Percentiles rank a stretch among this genome's conserved stretches.
Evolutionary conservation across 2,888 invertebrate genomes (phyloP).

Genomic region (Harpalus rubripes): DNA sequence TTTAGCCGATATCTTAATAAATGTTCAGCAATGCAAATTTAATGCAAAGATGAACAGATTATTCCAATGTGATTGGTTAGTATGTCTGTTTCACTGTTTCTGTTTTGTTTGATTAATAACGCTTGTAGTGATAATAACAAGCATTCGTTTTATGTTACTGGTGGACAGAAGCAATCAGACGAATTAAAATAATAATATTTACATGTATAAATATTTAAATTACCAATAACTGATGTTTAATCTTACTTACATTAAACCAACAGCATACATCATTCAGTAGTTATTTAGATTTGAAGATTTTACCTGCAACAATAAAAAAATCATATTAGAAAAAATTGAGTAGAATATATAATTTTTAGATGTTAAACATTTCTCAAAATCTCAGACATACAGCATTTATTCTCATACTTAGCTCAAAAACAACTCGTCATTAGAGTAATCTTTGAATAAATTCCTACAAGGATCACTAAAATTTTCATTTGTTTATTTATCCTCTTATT

Average conservation of each 20-base stretch:
- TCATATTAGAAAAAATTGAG: neutral
- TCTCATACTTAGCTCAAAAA: too few species aligned
- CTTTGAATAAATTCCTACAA: too few species aligned
- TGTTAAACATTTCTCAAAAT: too few species aligned
- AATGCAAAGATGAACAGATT: conserved; percentile 43
- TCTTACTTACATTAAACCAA: neutral
- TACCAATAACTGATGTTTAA: neutral
- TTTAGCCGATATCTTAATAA: conserved; percentile 44
- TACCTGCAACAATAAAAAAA: neutral
- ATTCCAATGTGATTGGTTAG: conserved; percentile 5
- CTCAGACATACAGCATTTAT: too few species aligned
- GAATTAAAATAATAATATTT: conserved; percentile 8
- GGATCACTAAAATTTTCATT: too few species aligned
- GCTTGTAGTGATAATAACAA: conserved; percentile 12
- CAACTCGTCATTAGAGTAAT: too few species aligned
- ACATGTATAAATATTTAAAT: neutral
- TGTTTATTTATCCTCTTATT: too few species aligned
- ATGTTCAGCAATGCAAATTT: conserved; percentile 36
- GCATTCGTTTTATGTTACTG: neutral
- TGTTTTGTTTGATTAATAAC: conserved; percentile 36
- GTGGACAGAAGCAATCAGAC: neutral
- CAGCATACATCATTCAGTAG: neutral
- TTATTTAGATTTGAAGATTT: neutral
- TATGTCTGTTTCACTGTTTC: conserved; percentile 16
- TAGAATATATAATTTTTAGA: too few species aligned